phyloP scores from a whole-genome alignment of 2,113 vertebrate species.

The Brachypteracias leptosomus region DNA sequence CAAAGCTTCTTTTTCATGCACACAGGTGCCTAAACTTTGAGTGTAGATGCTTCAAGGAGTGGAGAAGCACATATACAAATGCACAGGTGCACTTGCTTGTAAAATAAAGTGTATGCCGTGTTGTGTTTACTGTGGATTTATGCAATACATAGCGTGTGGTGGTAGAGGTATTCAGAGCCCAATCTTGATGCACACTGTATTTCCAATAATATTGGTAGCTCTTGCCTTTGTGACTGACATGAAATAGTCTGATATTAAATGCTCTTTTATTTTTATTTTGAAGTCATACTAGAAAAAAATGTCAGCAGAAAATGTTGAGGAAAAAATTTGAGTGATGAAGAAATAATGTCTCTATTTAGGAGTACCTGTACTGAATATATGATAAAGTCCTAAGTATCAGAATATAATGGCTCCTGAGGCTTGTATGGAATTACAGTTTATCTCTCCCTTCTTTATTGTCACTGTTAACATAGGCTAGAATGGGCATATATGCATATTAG shows the following conservation, averaged over 20 bases:
- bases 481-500: background rate
- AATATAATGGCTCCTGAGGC: background rate
- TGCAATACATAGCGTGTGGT: background rate
- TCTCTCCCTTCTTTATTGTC: background rate
- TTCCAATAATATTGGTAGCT: background rate
- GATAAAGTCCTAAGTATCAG: background rate
- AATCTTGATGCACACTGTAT: background rate
- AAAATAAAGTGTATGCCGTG: background rate
- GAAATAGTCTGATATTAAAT: background rate
- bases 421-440: background rate
- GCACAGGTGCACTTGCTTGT: background rate
- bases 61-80: background rate
- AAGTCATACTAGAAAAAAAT: background rate
- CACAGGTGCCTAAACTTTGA: constrained; percentile 44
- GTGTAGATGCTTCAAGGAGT: background rate
- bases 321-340: background rate
- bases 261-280: background rate
- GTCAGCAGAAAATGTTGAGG: background rate
- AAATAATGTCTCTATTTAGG: background rate
- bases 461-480: background rate
- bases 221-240: background rate
- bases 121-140: constrained; percentile 18
- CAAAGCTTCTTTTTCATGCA: background rate
- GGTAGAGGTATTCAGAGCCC: constrained; percentile 17
- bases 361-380: background rate